Percentiles rank a stretch among this genome's conserved stretches.
These are phyloP conservation scores for Crioceris asparagi DNA, from an alignment of 2,888 invertebrate species.

Conservation along the genomic window DNA sequence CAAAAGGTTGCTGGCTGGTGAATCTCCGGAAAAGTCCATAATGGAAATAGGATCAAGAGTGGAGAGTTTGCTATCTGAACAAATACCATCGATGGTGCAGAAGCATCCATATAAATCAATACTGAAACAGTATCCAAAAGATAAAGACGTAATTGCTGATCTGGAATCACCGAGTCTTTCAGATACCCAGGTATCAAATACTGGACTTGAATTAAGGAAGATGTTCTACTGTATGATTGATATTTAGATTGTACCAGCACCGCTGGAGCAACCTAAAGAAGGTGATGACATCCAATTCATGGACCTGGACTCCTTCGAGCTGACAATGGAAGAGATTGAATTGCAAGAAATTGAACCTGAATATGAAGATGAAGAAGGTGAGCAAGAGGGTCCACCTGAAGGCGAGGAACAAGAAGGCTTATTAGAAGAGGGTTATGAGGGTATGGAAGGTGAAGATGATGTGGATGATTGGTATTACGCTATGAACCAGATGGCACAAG, in stretches of 20 bases:
- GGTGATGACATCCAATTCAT: constrained; percentile 27
- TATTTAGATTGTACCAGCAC: constrained; percentile 32
- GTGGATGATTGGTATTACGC: constrained; percentile 23
- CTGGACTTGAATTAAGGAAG: too few relatives aligned
- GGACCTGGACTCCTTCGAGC: constrained; percentile 31
- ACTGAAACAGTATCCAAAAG: constrained; percentile 17
- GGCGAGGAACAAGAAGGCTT: constrained; percentile 3
- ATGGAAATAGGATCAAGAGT: constrained; percentile 32
- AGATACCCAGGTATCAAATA: constrained; percentile 42
- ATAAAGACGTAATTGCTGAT: constrained; percentile 29
- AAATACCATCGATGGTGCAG: constrained; percentile 26
- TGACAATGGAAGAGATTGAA: constrained; percentile 33
- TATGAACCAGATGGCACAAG: constrained; percentile 20
- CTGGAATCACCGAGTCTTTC: constrained; percentile 51
- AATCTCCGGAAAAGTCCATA: constrained; percentile 25
- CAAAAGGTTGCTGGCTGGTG: constrained; percentile 26
- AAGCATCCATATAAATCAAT: constrained; percentile 21
- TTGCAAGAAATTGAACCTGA: constrained; percentile 18
- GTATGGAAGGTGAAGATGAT: constrained; percentile 12
- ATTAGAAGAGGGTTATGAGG: constrained; percentile 8
- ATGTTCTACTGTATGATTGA: too few relatives aligned
- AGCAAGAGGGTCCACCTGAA: constrained; percentile 11
- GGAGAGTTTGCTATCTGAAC: constrained; percentile 28
- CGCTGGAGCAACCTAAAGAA: constrained; percentile 37
- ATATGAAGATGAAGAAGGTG: constrained; percentile 29